phyloP scores from a whole-genome alignment of 2,797 vertebrate species.

The Rhabdophis nuchalis region DNA sequence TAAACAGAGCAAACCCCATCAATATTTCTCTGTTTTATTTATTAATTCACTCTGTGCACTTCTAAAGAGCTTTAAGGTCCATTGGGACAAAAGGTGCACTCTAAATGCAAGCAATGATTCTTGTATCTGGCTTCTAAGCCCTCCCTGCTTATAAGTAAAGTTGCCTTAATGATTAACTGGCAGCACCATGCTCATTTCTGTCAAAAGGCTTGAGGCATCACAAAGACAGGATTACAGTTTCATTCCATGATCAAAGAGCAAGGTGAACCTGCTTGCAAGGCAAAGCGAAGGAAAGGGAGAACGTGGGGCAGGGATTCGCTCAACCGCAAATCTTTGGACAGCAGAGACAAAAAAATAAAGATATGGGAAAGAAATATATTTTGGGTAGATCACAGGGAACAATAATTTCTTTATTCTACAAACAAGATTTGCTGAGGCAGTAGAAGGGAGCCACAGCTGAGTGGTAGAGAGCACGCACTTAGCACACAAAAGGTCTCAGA shows the following conservation, averaged over 20 bases:
- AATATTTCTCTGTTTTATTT: slow-evolving; percentile 35
- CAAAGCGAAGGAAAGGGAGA: background rate
- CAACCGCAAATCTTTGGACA: slow-evolving; percentile 17
- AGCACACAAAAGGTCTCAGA: background rate
- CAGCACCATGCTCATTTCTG: slow-evolving; percentile 28
- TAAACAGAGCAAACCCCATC: slow-evolving; percentile 39
- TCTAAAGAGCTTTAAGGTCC: slow-evolving; percentile 54
- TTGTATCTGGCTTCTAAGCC: slow-evolving; percentile 34
- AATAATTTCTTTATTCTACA: background rate
- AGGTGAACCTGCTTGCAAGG: slow-evolving; percentile 35
- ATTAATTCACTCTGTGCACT: slow-evolving; percentile 25
- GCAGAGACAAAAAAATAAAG: slow-evolving; percentile 6
- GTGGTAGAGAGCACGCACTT: background rate
- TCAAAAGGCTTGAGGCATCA: slow-evolving; percentile 2
- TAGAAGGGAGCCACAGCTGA: background rate
- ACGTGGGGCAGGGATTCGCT: background rate
- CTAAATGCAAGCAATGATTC: slow-evolving; percentile 53
- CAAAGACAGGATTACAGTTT: slow-evolving; percentile 31
- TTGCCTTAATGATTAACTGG: slow-evolving; percentile 45
- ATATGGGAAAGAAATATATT: slow-evolving; percentile 10
- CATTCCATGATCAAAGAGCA: slow-evolving; percentile 42
- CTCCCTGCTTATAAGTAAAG: slow-evolving; percentile 26
- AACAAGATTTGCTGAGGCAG: background rate
- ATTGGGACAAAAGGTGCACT: slow-evolving; percentile 40
- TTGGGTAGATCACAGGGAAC: slow-evolving; percentile 18